phyloP scores from a whole-genome alignment of 1,140 invertebrate genomes.

The Reticulitermes speratus region DNA sequence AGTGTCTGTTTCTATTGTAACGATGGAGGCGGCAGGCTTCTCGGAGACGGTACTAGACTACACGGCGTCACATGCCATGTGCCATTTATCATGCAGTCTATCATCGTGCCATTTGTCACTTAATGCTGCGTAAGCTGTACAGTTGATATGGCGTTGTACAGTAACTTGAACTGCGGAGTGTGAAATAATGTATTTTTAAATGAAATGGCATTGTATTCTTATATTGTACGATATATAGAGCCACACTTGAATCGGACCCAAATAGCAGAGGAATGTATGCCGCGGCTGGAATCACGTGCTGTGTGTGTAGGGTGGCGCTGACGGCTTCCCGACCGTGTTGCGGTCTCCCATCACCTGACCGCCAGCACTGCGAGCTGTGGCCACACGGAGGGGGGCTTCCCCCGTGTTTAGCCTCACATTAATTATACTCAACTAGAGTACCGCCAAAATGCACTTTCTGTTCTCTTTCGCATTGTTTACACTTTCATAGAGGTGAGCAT shows the following conservation, averaged over 20 bases:
- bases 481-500: background rate
- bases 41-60: no score
- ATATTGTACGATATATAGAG: background rate
- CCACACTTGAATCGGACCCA: background rate
- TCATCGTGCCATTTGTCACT: no score
- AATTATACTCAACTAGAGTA: background rate
- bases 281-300: background rate
- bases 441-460: background rate
- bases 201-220: no score
- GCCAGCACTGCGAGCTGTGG: background rate
- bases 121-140: no score
- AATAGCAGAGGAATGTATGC: background rate
- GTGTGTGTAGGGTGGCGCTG: background rate
- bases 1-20: no score
- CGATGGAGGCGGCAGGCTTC: no score
- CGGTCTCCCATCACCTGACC: background rate
- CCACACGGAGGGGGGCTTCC: background rate
- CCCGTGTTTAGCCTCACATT: background rate
- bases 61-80: no score
- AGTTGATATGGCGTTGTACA: no score
- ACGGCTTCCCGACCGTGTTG: background rate
- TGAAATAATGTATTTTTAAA: no score
- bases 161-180: no score
- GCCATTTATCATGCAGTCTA: no score
- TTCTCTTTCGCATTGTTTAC: background rate